Conservation (phyloP, 2,888 invertebrate genomes). For the Thyatira batis region DNA sequence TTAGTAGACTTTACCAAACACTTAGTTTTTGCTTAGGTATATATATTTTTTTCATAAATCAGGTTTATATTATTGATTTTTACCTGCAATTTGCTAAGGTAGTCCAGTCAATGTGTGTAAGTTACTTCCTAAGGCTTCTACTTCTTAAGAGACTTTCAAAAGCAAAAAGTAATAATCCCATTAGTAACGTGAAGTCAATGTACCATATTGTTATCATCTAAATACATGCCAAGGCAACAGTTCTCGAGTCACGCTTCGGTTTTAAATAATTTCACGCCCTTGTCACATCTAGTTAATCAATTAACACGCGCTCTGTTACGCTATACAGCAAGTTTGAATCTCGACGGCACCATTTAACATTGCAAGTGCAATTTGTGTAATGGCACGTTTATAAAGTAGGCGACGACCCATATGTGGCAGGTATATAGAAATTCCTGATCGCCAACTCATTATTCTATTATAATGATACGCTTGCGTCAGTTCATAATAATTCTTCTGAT, state of each 20-base stretch:
- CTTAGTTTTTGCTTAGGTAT: no score
- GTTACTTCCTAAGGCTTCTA: no score
- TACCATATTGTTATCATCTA: no score
- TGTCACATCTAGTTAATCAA: conserved; percentile 41
- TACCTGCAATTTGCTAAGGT: no score
- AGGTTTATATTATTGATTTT: no score
- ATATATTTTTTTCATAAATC: no score
- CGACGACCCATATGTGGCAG: conserved; percentile 23
- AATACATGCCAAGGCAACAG: conserved; percentile 17
- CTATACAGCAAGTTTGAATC: conserved; percentile 41
- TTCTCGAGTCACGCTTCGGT: conserved; percentile 30
- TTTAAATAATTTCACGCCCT: conserved; percentile 38
- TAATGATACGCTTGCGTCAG: background rate
- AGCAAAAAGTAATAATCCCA: no score
- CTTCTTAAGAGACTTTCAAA: no score
- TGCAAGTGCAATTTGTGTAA: conserved; percentile 37
- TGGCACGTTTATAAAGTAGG: conserved; percentile 34
- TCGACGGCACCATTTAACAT: conserved; percentile 43
- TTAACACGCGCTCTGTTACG: conserved; percentile 14
- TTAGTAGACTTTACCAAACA: no score
- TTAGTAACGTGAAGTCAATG: no score
- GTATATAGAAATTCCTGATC: conserved; percentile 18
- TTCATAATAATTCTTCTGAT: background rate
- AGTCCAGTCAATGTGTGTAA: no score
- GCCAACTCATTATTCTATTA: background rate